Evolutionary conservation across 1,140 invertebrate species (phyloP).

Genomic region (Ceratina japonica): DNA sequence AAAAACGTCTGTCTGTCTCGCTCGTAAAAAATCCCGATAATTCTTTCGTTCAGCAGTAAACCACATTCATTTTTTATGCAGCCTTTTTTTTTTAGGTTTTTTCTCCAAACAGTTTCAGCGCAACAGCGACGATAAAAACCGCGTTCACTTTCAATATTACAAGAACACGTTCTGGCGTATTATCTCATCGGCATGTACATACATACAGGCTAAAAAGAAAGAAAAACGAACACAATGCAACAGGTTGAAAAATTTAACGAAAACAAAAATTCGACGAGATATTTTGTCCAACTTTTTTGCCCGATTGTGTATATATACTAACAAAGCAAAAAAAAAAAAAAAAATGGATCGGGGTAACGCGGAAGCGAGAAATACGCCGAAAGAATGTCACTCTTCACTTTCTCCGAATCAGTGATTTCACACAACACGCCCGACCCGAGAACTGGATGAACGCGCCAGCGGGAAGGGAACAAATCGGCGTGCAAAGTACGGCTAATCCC

Average conservation of each 20-base stretch:
- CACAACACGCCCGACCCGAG: not conserved
- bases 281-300: slow-evolving; percentile 31
- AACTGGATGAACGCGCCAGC: too few species aligned
- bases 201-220: not conserved
- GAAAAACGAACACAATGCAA: slow-evolving; percentile 38
- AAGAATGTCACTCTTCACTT: slow-evolving; percentile 43
- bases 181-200: not conserved
- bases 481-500: not conserved
- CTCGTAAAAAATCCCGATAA: not conserved
- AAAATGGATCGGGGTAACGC: not conserved
- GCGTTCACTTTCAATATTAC: slow-evolving; percentile 5
- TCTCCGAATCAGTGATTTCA: slow-evolving; percentile 50
- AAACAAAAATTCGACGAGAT: slow-evolving; percentile 8
- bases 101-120: not conserved
- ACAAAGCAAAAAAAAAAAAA: not conserved
- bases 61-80: not conserved
- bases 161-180: slow-evolving; percentile 1
- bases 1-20: not conserved
- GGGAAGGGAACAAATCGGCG: not conserved
- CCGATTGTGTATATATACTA: not conserved
- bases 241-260: slow-evolving; percentile 52
- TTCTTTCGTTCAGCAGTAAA: not conserved
- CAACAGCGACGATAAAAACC: not conserved
- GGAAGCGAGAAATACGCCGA: slow-evolving; percentile 14
- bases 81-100: not conserved